Conservation (phyloP, 2,113 vertebrate genomes). For the Pelvicachromis taeniatus region DNA sequence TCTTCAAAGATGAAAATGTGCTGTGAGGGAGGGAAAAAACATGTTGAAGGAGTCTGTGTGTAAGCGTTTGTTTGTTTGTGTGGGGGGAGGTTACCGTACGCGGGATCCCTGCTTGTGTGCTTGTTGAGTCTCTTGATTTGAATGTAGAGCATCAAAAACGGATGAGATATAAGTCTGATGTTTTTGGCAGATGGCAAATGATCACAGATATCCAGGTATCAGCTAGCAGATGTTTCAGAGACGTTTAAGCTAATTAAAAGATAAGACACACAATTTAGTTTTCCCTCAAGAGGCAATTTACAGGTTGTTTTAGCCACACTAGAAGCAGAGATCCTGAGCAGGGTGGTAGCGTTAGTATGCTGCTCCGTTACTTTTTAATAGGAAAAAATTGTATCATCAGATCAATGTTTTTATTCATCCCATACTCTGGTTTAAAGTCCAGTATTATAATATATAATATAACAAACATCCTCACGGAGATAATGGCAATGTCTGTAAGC, state of each 20-base stretch:
- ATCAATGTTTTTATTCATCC: background rate
- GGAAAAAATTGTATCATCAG: background rate
- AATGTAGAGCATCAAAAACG: background rate
- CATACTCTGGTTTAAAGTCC: background rate
- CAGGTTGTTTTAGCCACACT: background rate
- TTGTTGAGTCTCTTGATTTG: background rate
- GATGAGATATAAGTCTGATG: background rate
- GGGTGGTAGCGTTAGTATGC: background rate
- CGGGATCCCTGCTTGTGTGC: background rate
- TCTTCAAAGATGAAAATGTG: slow-evolving; percentile 16
- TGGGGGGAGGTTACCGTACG: background rate
- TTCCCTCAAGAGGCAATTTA: background rate
- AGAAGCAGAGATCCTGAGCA: background rate
- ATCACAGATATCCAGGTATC: background rate
- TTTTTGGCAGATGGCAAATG: background rate
- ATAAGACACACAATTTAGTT: background rate
- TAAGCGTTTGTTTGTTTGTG: background rate
- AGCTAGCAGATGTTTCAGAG: background rate
- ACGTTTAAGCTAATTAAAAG: background rate
- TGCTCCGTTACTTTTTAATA: background rate
- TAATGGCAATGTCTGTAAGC: background rate
- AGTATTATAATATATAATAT: too few species aligned
- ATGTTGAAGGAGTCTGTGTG: background rate
- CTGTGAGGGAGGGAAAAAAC: background rate
- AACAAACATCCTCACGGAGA: background rate